Evolutionary conservation across 2,888 invertebrate genomes (phyloP), one percentile per base, ranked within the genome.

Genomic region (Callinectes sapidus): DNA sequence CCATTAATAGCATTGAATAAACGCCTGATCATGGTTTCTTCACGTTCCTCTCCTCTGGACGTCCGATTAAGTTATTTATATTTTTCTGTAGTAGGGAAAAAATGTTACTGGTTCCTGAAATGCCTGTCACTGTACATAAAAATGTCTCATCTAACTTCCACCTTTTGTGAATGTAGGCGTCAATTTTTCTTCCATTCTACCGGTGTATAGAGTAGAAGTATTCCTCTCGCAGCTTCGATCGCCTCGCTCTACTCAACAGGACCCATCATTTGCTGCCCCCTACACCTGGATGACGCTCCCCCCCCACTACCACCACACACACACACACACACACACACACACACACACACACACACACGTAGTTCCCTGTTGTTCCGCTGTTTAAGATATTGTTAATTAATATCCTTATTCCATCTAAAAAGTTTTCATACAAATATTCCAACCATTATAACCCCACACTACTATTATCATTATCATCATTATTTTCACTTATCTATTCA

Each of bases 241-340:
- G 86, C 18, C 16, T 35, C 18, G 86, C 39, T 42, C 39, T 16
- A 35, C 42, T 18, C 35, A 32, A 39, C n/a, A 86, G 1, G 48
- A 10, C 23, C 13, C 35, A 14, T 14, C 14, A 16, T 55, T 6
- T 89, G 23, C 28, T n/a, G 48, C 28, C 0, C 32, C 32, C 16
- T 0, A 89, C 32, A 13, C 18, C 28, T 3, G 23, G 8, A 71
- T 28, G n/a, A 71, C 18, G n/a, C n/a, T n/a, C n/a, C n/a, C n/a
- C n/a, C n/a, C n/a, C n/a, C n/a, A n/a, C n/a, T n/a, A n/a, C n/a
- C n/a, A n/a, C n/a, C 66, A 18, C 66, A 66, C 28, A 71, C 71
- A 71, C 71, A 71, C 71, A 71, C 71, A 71, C 71, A 71, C 71
- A 71, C 71, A 71, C 71, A 71, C 71, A 71, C 71, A 71, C 66